Percentiles rank a stretch among this genome's conserved stretches.
These are phyloP conservation scores for Cinara cedri DNA, from an alignment of 2,888 invertebrate genomes.

Conservation along the genomic window DNA sequence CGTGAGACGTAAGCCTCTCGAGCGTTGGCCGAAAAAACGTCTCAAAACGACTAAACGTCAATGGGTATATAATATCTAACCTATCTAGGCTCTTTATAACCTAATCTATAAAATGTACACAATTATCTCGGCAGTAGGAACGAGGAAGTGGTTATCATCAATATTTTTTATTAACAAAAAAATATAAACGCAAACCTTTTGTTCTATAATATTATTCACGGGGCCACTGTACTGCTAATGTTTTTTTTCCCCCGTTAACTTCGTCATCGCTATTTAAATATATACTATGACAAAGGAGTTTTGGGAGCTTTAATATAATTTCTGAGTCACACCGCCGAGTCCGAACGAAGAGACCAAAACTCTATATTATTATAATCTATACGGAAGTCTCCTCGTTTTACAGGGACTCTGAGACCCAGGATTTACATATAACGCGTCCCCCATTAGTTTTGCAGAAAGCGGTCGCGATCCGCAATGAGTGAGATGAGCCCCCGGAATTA, in stretches of 20 bases:
- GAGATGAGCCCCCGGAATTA: conserved; percentile 5
- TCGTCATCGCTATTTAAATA: conserved; percentile 13
- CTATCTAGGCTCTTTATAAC: too few species aligned
- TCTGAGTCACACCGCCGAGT: conserved; percentile 7
- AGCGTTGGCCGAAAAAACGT: too few species aligned
- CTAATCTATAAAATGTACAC: too few species aligned
- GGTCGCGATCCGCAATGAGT: neutral
- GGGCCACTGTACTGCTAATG: conserved; percentile 2
- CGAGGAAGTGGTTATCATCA: too few species aligned
- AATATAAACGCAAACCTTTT: conserved; percentile 1
- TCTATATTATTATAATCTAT: conserved; percentile 1
- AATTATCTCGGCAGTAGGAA: too few species aligned
- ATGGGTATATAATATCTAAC: too few species aligned
- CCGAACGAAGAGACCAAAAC: conserved; percentile 27
- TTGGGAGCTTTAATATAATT: conserved; percentile 33
- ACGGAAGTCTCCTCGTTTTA: conserved; percentile 13
- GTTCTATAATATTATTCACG: conserved; percentile 17
- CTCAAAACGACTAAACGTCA: too few species aligned
- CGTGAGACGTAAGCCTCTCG: too few species aligned
- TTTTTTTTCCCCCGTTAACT: too few species aligned
- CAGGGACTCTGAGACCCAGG: neutral
- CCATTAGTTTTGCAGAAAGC: conserved; percentile 24
- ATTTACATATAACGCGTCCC: conserved; percentile 35
- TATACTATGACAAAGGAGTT: conserved; percentile 24
- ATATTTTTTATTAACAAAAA: too few species aligned